Evolutionary conservation across 2,888 invertebrate species (phyloP).

Genomic region (Pseudoips prasinana): DNA sequence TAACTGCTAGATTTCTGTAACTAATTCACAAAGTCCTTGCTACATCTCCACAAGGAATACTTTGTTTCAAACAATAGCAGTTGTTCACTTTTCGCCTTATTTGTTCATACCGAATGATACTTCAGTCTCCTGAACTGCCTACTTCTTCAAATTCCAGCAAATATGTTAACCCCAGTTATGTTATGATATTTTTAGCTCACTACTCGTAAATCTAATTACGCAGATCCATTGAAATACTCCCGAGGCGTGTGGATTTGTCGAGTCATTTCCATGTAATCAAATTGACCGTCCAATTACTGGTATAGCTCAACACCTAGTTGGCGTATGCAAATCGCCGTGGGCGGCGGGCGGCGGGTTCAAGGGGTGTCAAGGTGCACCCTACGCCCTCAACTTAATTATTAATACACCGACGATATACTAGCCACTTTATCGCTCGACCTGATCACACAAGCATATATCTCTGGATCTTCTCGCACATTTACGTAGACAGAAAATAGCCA

Average conservation of each 20-base stretch:
- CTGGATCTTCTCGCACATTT: slow-evolving; percentile 23
- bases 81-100: background rate
- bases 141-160: background rate
- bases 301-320: slow-evolving; percentile 44
- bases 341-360: slow-evolving; percentile 38
- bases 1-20: slow-evolving; percentile 32
- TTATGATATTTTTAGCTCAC: background rate
- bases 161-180: background rate
- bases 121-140: background rate
- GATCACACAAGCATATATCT: slow-evolving; percentile 13
- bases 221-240: too few species aligned
- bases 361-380: slow-evolving; percentile 53
- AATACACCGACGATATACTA: slow-evolving; percentile 36
- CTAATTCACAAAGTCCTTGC: background rate
- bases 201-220: too few species aligned
- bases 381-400: slow-evolving; percentile 48
- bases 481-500: slow-evolving; percentile 18
- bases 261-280: slow-evolving; percentile 30
- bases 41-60: background rate
- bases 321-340: slow-evolving; percentile 38
- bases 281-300: slow-evolving; percentile 42
- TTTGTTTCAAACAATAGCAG: background rate
- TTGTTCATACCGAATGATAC: too few species aligned
- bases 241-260: too few species aligned
- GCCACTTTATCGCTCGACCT: slow-evolving; percentile 30